These are phyloP conservation scores for Lethrus apterus DNA, from an alignment of 1,140 invertebrate genomes.

Conservation along the genomic window DNA sequence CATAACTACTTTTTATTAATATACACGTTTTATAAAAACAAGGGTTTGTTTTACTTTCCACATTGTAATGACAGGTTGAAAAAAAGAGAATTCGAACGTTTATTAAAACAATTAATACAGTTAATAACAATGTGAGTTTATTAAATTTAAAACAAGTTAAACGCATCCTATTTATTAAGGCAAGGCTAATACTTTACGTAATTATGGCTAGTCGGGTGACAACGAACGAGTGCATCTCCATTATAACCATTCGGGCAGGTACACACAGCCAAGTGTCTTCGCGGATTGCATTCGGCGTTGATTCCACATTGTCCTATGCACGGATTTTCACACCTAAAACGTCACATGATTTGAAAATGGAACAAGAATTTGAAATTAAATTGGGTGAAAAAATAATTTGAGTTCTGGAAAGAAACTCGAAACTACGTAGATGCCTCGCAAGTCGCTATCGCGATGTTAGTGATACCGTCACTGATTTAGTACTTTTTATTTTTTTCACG, in stretches of 20 bases:
- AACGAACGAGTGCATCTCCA: slow-evolving; percentile 66
- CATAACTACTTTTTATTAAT: no score
- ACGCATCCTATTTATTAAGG: no score
- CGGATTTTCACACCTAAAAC: slow-evolving; percentile 59
- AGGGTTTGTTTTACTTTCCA: not conserved
- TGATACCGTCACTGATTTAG: no score
- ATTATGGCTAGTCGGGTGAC: slow-evolving; percentile 29
- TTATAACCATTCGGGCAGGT: slow-evolving; percentile 73
- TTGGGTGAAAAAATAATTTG: slow-evolving; percentile 34
- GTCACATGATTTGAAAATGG: no score
- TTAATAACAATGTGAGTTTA: no score
- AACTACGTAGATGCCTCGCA: slow-evolving; percentile 9
- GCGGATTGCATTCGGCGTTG: slow-evolving; percentile 61
- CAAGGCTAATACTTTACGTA: no score
- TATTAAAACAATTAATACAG: not conserved
- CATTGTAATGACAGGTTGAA: not conserved
- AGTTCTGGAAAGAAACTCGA: slow-evolving; percentile 27
- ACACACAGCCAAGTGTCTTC: slow-evolving; percentile 77
- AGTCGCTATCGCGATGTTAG: not conserved
- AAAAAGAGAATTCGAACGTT: not conserved
- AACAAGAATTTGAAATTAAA: no score
- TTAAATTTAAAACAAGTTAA: not conserved
- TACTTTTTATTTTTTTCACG: no score
- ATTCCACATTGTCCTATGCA: slow-evolving; percentile 72
- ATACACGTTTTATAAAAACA: slow-evolving; percentile 1